phyloP scores from a whole-genome alignment of 2,113 vertebrate genomes.

The Indri indri region DNA sequence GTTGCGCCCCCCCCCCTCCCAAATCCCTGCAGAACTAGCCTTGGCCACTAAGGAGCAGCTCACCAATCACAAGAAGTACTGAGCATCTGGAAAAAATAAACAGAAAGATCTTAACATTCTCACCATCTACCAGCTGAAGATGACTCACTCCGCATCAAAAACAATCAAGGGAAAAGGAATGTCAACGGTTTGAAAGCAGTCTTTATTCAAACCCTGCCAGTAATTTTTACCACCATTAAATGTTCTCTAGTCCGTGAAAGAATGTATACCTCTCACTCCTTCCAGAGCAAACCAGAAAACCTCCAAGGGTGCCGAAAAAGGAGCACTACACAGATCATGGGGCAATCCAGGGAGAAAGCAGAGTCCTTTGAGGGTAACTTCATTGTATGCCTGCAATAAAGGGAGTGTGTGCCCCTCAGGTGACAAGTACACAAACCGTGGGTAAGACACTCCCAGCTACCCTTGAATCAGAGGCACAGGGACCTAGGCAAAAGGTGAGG shows the following conservation, averaged over 20 bases:
- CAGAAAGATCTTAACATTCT: slow-evolving; percentile 17
- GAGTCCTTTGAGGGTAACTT: not conserved
- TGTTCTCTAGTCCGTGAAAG: slow-evolving; percentile 11
- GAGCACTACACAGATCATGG: not conserved
- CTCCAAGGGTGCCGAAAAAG: not conserved
- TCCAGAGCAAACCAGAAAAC: not conserved
- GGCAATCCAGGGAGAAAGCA: not conserved
- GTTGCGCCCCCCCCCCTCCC: not conserved
- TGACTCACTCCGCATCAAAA: slow-evolving; percentile 56
- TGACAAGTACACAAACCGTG: not conserved
- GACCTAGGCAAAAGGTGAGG: not conserved
- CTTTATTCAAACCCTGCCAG: slow-evolving; percentile 45
- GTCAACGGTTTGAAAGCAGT: not conserved
- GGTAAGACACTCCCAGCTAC: not conserved
- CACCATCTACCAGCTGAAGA: slow-evolving; percentile 62
- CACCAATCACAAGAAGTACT: not conserved
- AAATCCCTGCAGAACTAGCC: not conserved
- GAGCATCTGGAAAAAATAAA: slow-evolving; percentile 47
- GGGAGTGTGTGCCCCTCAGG: not conserved
- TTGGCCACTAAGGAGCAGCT: not conserved
- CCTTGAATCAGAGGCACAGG: not conserved
- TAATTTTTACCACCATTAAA: slow-evolving; percentile 47
- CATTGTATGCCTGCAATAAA: not conserved
- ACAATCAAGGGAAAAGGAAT: slow-evolving; percentile 58
- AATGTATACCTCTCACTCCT: not conserved